These are phyloP conservation scores for Nothobranchius kuhntae DNA, from an alignment of 2,113 vertebrate genomes.

Conservation along the genomic window DNA sequence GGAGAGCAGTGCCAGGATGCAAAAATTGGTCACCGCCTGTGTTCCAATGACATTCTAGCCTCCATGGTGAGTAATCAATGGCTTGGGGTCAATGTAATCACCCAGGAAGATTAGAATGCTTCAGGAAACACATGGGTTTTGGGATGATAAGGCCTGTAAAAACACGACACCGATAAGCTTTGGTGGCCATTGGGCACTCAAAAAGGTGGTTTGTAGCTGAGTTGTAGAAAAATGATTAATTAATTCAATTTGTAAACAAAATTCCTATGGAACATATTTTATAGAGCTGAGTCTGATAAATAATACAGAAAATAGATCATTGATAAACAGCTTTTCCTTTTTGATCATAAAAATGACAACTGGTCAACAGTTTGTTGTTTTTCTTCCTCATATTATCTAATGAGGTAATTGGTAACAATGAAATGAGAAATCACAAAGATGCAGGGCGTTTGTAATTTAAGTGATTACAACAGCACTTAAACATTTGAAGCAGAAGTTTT, in stretches of 20 bases:
- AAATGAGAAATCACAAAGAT: too few species aligned
- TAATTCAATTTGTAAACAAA: constrained; percentile 14
- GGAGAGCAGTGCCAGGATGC: constrained; percentile 37
- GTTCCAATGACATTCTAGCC: constrained; percentile 58
- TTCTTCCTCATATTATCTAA: too few species aligned
- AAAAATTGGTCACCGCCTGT: constrained; percentile 50
- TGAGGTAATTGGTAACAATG: too few species aligned
- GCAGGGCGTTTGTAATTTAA: too few species aligned
- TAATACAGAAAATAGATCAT: too few species aligned
- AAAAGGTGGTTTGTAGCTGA: constrained; percentile 21
- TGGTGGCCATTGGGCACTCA: not conserved
- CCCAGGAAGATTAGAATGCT: constrained; percentile 58
- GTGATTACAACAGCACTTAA: too few species aligned
- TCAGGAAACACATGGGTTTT: constrained; percentile 59
- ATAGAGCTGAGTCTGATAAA: too few species aligned
- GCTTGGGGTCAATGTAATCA: constrained; percentile 72
- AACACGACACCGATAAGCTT: constrained; percentile 48
- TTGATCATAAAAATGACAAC: too few species aligned
- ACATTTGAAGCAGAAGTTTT: not conserved
- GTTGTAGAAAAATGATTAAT: not conserved
- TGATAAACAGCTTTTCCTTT: too few species aligned
- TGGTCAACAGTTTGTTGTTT: too few species aligned
- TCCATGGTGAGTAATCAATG: constrained; percentile 65
- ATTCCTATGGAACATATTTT: too few species aligned
- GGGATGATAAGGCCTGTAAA: constrained; percentile 60